Percentiles rank a stretch among this genome's conserved stretches.
phyloP scores from a whole-genome alignment of 2,113 vertebrate species.

The Tretioscincus oriximinensis region DNA sequence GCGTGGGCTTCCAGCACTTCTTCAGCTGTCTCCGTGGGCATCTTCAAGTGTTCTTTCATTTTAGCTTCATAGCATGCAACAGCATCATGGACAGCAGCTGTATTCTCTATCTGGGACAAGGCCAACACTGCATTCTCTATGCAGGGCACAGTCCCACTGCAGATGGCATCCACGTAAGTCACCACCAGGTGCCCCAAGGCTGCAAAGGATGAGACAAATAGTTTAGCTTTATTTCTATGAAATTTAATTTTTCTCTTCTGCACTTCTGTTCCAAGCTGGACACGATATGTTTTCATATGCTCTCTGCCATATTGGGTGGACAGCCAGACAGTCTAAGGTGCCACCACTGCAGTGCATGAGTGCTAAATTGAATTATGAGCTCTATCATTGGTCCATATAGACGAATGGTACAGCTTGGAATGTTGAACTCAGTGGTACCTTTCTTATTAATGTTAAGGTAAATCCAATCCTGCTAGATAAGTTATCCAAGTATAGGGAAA shows the following conservation, averaged over 20 bases:
- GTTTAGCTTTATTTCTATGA: background rate
- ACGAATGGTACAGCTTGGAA: too few species aligned
- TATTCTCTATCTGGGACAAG: conserved; percentile 61
- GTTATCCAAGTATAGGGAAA: background rate
- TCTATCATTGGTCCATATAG: too few species aligned
- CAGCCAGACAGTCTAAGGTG: too few species aligned
- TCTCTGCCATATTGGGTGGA: too few species aligned
- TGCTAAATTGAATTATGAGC: too few species aligned
- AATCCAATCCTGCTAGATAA: background rate
- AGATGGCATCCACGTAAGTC: conserved; percentile 54
- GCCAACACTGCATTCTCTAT: conserved; percentile 57
- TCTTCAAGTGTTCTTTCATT: background rate
- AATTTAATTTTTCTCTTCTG: too few species aligned
- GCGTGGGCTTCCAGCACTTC: conserved; percentile 47
- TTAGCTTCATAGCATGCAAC: conserved; percentile 38
- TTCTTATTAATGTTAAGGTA: too few species aligned
- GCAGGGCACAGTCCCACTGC: conserved; percentile 54
- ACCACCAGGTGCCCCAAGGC: conserved; percentile 48
- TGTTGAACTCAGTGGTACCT: too few species aligned
- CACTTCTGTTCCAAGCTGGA: too few species aligned
- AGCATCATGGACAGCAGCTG: conserved; percentile 49
- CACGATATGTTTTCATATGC: too few species aligned
- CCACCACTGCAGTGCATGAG: too few species aligned
- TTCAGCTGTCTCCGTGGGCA: conserved; percentile 50
- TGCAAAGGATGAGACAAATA: background rate